These are phyloP conservation scores for Thelaira solivaga DNA, from an alignment of 2,888 invertebrate genomes.

Conservation along the genomic window DNA sequence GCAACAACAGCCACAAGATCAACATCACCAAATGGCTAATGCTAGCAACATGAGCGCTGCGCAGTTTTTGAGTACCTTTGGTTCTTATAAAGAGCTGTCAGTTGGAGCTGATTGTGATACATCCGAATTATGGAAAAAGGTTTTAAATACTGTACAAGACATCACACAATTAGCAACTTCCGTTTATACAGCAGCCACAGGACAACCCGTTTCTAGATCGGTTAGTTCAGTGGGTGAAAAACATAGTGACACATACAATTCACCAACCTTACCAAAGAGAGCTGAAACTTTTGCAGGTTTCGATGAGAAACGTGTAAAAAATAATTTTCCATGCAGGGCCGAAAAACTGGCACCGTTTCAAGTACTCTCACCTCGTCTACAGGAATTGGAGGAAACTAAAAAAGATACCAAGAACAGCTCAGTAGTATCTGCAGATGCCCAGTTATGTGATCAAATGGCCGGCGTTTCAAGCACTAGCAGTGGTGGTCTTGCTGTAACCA, in stretches of 20 bases:
- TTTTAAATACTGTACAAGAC: conserved; percentile 79
- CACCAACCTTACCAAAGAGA: conserved; percentile 91
- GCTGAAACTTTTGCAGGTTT: conserved; percentile 98
- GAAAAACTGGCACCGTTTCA: conserved; percentile 77
- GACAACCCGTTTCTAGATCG: conserved; percentile 90
- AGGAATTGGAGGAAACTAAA: conserved; percentile 71
- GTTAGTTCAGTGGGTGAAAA: conserved; percentile 96
- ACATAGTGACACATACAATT: conserved; percentile 90
- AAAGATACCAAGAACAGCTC: conserved; percentile 67
- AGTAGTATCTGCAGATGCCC: conserved; percentile 15
- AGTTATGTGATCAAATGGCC: conserved; percentile 11
- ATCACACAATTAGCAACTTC: conserved; percentile 86
- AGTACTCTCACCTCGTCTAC: conserved; percentile 70
- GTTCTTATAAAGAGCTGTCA: conserved; percentile 82
- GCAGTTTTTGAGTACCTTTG: conserved; percentile 75
- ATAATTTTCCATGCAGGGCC: conserved; percentile 78
- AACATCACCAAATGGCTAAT: not conserved
- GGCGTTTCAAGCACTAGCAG: not conserved
- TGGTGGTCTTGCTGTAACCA: conserved; percentile 60
- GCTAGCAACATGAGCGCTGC: conserved; percentile 69
- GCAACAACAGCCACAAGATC: conserved; percentile 45
- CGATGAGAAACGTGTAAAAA: conserved; percentile 80
- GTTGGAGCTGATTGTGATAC: conserved; percentile 88
- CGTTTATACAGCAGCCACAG: conserved; percentile 82
- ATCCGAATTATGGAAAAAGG: conserved; percentile 89